Base-by-base conservation (phyloP, 2,888 invertebrate genomes). In the Hyposoter dolosus region DNA sequence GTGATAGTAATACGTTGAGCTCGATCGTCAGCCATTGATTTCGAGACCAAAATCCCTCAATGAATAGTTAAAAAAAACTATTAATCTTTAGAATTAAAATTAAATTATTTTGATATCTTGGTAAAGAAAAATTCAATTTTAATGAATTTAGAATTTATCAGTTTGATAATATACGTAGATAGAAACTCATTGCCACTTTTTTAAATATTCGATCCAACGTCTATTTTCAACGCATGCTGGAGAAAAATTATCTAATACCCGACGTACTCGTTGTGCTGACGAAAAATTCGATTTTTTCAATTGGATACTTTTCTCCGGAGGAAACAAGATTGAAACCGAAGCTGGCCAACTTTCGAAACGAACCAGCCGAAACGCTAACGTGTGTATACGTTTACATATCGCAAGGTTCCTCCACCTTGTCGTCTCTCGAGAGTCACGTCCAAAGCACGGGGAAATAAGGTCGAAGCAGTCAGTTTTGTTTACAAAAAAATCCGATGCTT, bases 301-400 rank as follows among this genome's bases (percentile, higher is more conserved):
- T 69, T 68, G 7, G 28, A 28, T 10, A 63, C 45, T 75, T 63
- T 56, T 47, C 17, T 2, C 65, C 3, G 6, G 19, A 63, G n/a
- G 35, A 23, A 63, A 17, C 23, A 35, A 63, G 80, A 47, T 78
- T 69, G 43, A 69, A 56, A 69, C 56, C 35, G 69, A 69, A 69
- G 6, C 23, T 43, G 65, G 47, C 10, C 71, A 80, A 80, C 71
- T 47, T 80, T 80, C 71, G 80, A 80, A 80, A 72, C 80, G 45
- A 71, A 45, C 63, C 19, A 63, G 60, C 63, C 60, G 71, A 72
- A 79, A 35, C 71, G 71, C 56, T 45, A 56, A 69, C 23, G n/a
- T 53, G 63, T 4, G n/a, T 32, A 28, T 28, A 4, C 5, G 5
- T 43, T 40, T 40, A 47, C 9, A 17, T 23, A 12, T 68, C 23